Base-by-base conservation (phyloP, 2,797 vertebrate genomes). In the Synaphobranchus kaupii region DNA sequence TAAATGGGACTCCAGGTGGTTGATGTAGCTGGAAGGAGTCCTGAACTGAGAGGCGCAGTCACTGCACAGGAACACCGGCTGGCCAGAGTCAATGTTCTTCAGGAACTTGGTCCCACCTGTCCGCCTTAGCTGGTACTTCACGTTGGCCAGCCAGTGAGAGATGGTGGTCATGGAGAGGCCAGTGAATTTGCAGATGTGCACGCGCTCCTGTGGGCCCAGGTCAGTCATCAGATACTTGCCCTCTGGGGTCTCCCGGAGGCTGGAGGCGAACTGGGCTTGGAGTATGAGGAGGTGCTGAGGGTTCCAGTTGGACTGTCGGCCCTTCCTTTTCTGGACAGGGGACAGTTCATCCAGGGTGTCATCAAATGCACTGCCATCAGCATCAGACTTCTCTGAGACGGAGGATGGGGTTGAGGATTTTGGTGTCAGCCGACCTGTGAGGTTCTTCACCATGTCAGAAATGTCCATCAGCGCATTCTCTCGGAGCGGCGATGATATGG, bases 11-110 rank as follows among this genome's bases (percentile, higher is more conserved):
- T 97, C 96, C 93, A 97, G 95, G 91, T 97, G 96, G 93, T 90
- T 95, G 92, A 97, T 95, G 84, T 97, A 97, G 0, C 96, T 96
- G 90, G 95, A 96, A 90, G 96, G 96, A 96, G 96, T 97, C 95
- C 96, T 95, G 95, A 97, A 97, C 91, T 97, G 96, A 94, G 96
- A 97, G 95, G 96, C 96, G 96, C 96, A 97, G 94, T 97, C 96
- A 92, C 96, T 97, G 95, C 96, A 97, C 94, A 97, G 96, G 94
- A 97, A 97, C 92, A 97, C 96, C 89, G 96, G 96, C 91, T 97
- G 96, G 78, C 96, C 96, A 73, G 96, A 97, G 93, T 97, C 96
- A 86, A 97, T 94, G 93, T 96, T 97, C 95, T 97, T 97, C 91
- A 97, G 94, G 95, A 97, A 97, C 85, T 97, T 97, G 84, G 96